phyloP scores from a whole-genome alignment of 2,113 vertebrate genomes.

The Calcarius ornatus region DNA sequence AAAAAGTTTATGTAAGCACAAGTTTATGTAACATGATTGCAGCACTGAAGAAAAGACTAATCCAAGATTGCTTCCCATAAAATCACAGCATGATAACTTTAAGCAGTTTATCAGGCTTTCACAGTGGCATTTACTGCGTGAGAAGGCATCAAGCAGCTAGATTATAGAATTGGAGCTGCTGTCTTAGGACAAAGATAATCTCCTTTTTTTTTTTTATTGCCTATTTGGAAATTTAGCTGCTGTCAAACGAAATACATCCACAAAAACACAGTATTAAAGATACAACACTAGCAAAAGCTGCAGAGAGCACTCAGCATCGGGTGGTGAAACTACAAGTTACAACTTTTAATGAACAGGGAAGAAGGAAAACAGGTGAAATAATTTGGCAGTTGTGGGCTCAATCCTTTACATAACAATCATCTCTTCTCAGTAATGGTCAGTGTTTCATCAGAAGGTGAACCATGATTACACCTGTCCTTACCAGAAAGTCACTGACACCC shows the following conservation, averaged over 20 bases:
- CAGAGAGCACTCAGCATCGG: rapidly evolving
- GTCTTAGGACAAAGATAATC: neutral
- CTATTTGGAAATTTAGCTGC: neutral
- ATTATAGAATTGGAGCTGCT: neutral
- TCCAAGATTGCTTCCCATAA: neutral
- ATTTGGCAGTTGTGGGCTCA: neutral
- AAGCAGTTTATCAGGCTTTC: constrained; percentile 19
- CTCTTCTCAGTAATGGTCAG: neutral
- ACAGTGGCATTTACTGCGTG: neutral
- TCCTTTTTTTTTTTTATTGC: neutral
- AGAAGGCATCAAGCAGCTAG: neutral
- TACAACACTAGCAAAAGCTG: neutral
- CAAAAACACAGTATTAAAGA: neutral
- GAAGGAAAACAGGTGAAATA: neutral
- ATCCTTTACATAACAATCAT: neutral
- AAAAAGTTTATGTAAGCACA: neutral
- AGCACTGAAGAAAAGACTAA: constrained; percentile 9
- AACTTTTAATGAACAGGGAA: neutral
- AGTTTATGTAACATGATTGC: neutral
- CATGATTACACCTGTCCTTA: neutral
- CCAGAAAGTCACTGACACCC: neutral
- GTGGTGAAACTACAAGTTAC: neutral
- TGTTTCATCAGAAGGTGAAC: neutral
- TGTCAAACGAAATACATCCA: neutral
- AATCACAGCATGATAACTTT: neutral